Evolutionary conservation across 1,140 invertebrate species (phyloP), one percentile per base, ranked within the genome.

Genomic region (Zaprionus lachaisei): DNA sequence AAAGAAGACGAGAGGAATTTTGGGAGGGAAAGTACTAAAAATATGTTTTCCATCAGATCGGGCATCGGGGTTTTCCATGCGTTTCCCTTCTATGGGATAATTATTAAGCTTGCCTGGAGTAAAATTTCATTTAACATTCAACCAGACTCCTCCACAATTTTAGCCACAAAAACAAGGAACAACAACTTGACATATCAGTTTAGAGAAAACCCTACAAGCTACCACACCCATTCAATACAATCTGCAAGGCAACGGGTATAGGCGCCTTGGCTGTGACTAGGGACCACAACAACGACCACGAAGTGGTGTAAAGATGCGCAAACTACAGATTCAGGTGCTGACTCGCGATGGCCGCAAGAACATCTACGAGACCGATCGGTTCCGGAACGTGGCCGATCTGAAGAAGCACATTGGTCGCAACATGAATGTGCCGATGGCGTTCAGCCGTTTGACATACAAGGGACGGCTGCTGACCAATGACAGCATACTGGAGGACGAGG

Each of bases 341-440:
- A 89, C 85, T 2, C 85, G 85, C 15, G 84, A 89, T 20, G 84
- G 84, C 4, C 58, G 72, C 1, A 84, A 72, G 28, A 77, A 17
- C 49, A 65, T 81, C n/a, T 90, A 77, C n/a, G 85, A 89, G 58
- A 62, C 73, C 17, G 81, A 84, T 20, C 78, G 76, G 4, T 90
- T 72, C 0, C 71, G 62, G 2, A 84, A 76, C 5, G 84, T 90
- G 12, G 69, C 65, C 15, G 66, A 70, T 2, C 70, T 89, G 2
- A 89, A 89, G 67, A 24, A 62, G n/a, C 69, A 58, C 11, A 90
- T 89, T n/a, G 84, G 84, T 4, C 72, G 76, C 2, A 22, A 24
- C 20, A 34, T 89, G 75, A 55, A 55, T 44, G 84, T 89, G 34
- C 84, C 84, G 31, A 89, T 89, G 84, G 58, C 71, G n/a, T 89